Percentiles rank a stretch among this genome's conserved stretches.
Evolutionary conservation across 2,113 vertebrate species (phyloP).

Genomic region (Balaeniceps rex): DNA sequence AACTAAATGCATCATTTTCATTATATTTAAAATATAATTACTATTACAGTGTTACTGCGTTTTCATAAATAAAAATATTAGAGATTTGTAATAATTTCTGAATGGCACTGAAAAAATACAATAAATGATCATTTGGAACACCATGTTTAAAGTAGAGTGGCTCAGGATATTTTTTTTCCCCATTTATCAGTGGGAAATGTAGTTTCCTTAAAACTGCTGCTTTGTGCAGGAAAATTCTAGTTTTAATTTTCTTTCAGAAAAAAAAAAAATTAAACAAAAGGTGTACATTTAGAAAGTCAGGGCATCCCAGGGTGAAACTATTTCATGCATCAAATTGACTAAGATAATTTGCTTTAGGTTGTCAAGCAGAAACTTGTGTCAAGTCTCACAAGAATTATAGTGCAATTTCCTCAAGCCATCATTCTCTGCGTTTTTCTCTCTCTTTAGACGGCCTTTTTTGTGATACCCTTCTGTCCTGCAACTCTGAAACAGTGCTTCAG

Average conservation of each 20-base stretch:
- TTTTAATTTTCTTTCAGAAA: background rate
- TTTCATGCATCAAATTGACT: background rate
- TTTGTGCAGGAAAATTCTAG: background rate
- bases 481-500: background rate
- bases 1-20: background rate
- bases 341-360: background rate
- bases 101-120: constrained; percentile 8
- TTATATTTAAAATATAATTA: background rate
- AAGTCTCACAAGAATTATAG: background rate
- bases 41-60: background rate
- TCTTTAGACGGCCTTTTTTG: background rate
- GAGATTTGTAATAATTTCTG: constrained; percentile 19
- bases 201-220: background rate
- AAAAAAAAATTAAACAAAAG: background rate
- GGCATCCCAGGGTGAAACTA: background rate
- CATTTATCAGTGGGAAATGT: background rate
- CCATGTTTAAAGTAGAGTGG: background rate
- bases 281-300: background rate
- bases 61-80: constrained; percentile 1
- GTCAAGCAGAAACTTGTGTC: background rate
- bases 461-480: background rate
- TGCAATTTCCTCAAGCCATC: background rate
- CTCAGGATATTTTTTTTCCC: background rate
- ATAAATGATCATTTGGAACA: constrained; percentile 33
- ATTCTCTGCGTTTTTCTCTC: background rate